These are phyloP conservation scores for Drosophila kohkoa DNA, from an alignment of 1,140 invertebrate genomes.

Conservation along the genomic window DNA sequence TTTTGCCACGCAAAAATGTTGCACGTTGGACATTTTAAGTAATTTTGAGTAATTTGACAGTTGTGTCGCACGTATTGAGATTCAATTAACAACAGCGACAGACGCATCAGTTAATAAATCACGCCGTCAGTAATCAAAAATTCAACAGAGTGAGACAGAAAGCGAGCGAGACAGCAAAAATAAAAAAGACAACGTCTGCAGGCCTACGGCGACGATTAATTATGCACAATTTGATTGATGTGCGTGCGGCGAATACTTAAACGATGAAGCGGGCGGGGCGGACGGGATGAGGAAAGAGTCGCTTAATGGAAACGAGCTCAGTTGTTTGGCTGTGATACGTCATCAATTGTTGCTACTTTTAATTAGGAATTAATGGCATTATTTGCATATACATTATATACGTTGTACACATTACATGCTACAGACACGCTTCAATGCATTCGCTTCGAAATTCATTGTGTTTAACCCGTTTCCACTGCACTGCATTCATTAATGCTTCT, in stretches of 20 bases:
- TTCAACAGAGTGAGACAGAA: not conserved
- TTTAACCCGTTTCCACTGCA: conserved; percentile 7
- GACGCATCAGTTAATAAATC: conserved; percentile 68
- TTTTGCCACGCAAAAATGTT: conserved; percentile 25
- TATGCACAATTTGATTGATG: conserved; percentile 80
- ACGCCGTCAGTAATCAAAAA: conserved; percentile 39
- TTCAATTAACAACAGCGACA: conserved; percentile 64
- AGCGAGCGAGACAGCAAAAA: not conserved
- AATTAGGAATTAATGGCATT: conserved; percentile 73
- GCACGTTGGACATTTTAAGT: conserved; percentile 27
- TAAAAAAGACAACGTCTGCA: not conserved
- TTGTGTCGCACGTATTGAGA: conserved; percentile 64
- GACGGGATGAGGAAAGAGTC: not conserved
- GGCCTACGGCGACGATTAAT: conserved; percentile 61
- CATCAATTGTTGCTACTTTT: conserved; percentile 48
- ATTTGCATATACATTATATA: conserved; percentile 52
- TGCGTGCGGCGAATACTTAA: conserved; percentile 66
- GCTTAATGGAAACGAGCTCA: conserved; percentile 14
- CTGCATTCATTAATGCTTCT: conserved; percentile 3
- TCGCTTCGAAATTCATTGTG: conserved; percentile 1
- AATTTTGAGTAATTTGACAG: conserved; percentile 38
- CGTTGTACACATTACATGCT: not conserved
- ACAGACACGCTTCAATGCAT: conserved; percentile 28
- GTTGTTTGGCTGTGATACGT: conserved; percentile 56
- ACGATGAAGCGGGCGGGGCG: not conserved